Percentiles rank a stretch among this genome's conserved stretches.
Evolutionary conservation across 1,140 invertebrate species (phyloP).

Genomic region (Drosophila suzukii): DNA sequence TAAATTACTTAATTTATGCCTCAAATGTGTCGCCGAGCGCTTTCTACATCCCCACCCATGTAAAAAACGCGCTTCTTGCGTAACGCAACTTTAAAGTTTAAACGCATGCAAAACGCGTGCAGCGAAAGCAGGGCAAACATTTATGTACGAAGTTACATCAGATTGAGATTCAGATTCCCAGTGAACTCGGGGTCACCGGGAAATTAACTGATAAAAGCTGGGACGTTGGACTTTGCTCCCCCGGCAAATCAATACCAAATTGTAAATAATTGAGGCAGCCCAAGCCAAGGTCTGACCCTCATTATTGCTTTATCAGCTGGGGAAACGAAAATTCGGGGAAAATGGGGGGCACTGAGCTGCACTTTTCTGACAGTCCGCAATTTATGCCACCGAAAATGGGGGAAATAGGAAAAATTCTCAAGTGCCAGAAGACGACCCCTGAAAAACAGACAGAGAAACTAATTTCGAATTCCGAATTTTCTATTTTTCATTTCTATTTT

Average conservation of each 20-base stretch:
- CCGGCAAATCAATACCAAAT: slow-evolving; percentile 69
- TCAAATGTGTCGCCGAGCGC: slow-evolving; percentile 62
- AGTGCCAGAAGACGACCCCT: slow-evolving; percentile 44
- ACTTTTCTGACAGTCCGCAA: slow-evolving; percentile 33
- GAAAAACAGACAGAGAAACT: slow-evolving; percentile 14
- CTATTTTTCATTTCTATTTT: slow-evolving; percentile 55
- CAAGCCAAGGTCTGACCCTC: slow-evolving; percentile 53
- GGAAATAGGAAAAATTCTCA: slow-evolving; percentile 55
- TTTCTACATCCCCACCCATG: slow-evolving; percentile 64
- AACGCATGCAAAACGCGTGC: slow-evolving; percentile 80
- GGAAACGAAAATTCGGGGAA: background rate
- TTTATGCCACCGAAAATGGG: slow-evolving; percentile 43
- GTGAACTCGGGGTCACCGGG: slow-evolving; percentile 56
- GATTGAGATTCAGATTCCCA: slow-evolving; percentile 10
- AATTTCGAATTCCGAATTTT: slow-evolving; percentile 28
- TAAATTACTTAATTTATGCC: slow-evolving; percentile 76
- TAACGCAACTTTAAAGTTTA: slow-evolving; percentile 48
- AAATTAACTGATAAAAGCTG: slow-evolving; percentile 53
- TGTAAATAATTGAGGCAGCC: slow-evolving; percentile 68
- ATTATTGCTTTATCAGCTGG: slow-evolving; percentile 70
- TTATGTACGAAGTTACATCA: slow-evolving; percentile 53
- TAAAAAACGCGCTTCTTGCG: slow-evolving; percentile 40
- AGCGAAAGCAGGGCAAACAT: slow-evolving; percentile 18
- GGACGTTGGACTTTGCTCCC: slow-evolving; percentile 31
- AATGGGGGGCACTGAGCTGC: slow-evolving; percentile 10